Conservation (phyloP, 2,888 invertebrate species). For the Athalia rosae region DNA sequence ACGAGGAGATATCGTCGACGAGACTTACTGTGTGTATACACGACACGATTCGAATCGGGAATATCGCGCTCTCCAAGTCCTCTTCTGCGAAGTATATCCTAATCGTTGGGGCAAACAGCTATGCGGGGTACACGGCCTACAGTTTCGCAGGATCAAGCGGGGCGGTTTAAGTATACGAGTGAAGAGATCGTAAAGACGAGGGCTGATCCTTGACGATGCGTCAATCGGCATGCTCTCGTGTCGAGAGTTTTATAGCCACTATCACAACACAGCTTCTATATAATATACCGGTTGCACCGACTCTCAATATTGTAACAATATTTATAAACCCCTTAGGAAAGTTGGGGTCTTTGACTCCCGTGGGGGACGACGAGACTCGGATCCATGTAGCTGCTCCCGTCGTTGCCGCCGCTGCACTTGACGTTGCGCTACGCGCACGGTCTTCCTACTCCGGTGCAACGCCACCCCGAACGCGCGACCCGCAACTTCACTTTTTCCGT, state of each 20-base stretch:
- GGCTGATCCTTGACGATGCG: constrained; percentile 65
- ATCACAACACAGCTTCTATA: constrained; percentile 25
- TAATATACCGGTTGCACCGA: constrained; percentile 10
- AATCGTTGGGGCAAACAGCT: constrained; percentile 59
- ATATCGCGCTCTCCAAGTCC: background rate
- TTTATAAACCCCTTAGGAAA: constrained; percentile 60
- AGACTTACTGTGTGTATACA: too few relatives aligned
- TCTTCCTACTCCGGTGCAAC: too few relatives aligned
- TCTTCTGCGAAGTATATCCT: constrained; percentile 51
- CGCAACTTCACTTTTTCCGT: background rate
- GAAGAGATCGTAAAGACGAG: constrained; percentile 64
- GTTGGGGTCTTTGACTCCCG: constrained; percentile 49
- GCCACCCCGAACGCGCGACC: too few relatives aligned
- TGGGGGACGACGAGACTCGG: constrained; percentile 35
- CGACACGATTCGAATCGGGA: background rate
- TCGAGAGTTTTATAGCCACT: constrained; percentile 25
- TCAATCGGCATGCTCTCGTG: constrained; percentile 67
- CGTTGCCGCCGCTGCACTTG: too few relatives aligned
- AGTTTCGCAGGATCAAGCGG: constrained; percentile 54
- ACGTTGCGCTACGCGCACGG: too few relatives aligned
- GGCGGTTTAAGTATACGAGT: constrained; percentile 27
- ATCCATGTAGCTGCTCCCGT: too few relatives aligned
- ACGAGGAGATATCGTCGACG: too few relatives aligned
- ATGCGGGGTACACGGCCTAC: constrained; percentile 43
- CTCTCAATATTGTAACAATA: constrained; percentile 57